phyloP scores from a whole-genome alignment of 2,888 invertebrate genomes.

The Deroplatys truncata region DNA sequence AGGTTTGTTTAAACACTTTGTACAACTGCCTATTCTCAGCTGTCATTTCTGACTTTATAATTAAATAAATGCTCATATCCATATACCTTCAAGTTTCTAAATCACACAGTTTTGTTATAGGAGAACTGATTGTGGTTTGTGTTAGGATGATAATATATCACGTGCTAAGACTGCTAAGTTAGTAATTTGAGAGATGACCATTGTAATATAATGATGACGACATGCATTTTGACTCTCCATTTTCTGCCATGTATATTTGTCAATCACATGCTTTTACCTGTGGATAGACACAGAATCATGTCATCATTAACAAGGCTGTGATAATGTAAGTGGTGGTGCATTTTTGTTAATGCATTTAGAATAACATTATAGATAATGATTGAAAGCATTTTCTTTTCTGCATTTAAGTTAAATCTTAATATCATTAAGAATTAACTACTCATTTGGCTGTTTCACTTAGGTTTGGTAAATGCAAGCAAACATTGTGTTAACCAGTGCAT shows the following conservation, averaged over 20 bases:
- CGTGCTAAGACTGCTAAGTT: background rate
- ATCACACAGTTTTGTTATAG: no score
- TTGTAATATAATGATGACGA: background rate
- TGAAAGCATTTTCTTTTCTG: background rate
- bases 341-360: background rate
- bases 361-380: background rate
- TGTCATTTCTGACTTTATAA: no score
- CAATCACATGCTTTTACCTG: background rate
- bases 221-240: background rate
- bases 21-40: no score
- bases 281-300: background rate
- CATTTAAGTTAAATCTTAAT: background rate
- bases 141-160: background rate
- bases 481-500: no score
- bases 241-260: background rate
- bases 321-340: background rate
- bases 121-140: background rate
- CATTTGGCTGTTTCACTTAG: no score
- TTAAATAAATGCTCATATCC: no score
- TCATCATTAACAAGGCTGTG: background rate
- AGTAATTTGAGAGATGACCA: background rate
- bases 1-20: no score
- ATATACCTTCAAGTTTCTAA: no score
- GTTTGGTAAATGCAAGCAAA: no score
- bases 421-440: no score